Conservation (phyloP, 92 coral and sea anemone species). For the Actinernus sp. region DNA sequence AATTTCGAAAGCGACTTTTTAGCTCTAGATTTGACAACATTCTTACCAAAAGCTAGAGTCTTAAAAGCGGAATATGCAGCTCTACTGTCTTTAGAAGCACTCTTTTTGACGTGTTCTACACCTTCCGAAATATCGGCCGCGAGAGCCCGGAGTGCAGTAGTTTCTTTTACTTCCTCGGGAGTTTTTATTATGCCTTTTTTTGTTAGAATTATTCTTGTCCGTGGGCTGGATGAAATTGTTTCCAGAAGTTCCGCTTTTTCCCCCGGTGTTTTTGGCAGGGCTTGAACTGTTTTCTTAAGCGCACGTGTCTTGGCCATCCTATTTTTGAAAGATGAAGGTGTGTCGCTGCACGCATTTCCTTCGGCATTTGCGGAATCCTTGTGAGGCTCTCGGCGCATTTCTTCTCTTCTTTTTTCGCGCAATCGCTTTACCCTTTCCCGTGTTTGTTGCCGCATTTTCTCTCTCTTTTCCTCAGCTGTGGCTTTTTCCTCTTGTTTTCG, state of each 20-base stretch:
- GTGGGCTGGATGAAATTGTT: constrained; percentile 20
- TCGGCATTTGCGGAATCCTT: neutral
- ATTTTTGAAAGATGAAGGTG: constrained; percentile 14
- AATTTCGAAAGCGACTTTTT: constrained; percentile 40
- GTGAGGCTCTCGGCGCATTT: neutral
- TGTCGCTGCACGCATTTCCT: neutral
- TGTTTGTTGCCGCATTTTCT: constrained; percentile 14
- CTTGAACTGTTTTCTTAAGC: constrained; percentile 8
- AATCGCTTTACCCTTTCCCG: constrained; percentile 7
- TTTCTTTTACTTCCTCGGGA: constrained; percentile 42
- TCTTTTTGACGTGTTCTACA: constrained; percentile 29
- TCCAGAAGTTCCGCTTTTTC: constrained; percentile 23
- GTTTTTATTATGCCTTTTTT: constrained; percentile 20
- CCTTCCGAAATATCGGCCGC: constrained; percentile 67
- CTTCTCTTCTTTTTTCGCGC: constrained; percentile 1
- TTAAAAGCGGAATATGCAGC: constrained; percentile 44
- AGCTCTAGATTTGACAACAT: constrained; percentile 33
- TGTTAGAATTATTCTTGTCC: constrained; percentile 33
- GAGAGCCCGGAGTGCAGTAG: constrained; percentile 37
- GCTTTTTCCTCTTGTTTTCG: neutral
- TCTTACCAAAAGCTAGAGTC: constrained; percentile 48
- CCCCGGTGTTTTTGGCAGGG: constrained; percentile 17
- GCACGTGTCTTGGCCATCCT: constrained; percentile 41
- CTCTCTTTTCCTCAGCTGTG: constrained; percentile 7
- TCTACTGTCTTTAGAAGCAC: constrained; percentile 40